These are phyloP conservation scores for Oncorhynchus nerka DNA, from an alignment of 2,113 vertebrate species.

Conservation along the genomic window DNA sequence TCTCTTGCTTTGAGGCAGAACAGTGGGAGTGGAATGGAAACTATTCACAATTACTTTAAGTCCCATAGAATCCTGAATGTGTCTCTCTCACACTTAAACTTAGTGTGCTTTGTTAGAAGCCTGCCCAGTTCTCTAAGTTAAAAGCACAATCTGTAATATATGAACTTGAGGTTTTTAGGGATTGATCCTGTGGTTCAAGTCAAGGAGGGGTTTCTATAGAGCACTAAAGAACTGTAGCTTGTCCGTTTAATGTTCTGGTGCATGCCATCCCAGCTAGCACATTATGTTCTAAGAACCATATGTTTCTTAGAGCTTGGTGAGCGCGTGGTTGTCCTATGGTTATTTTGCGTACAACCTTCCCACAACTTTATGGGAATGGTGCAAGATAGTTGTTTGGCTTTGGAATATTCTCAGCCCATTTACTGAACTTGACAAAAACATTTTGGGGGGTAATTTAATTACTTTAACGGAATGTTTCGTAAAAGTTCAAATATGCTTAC, in stretches of 20 bases:
- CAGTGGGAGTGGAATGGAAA: too few species aligned
- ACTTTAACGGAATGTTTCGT: too few species aligned
- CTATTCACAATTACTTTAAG: not conserved
- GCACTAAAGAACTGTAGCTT: not conserved
- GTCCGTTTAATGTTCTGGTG: not conserved
- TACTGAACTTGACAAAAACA: too few species aligned
- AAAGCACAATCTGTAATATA: slow-evolving; percentile 11
- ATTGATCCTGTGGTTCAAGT: slow-evolving; percentile 21
- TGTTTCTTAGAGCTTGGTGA: too few species aligned
- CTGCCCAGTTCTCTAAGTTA: not conserved
- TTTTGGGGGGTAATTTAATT: too few species aligned
- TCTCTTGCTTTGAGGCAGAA: not conserved
- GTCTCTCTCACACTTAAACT: not conserved
- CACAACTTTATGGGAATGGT: too few species aligned
- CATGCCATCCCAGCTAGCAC: not conserved
- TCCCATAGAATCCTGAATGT: not conserved
- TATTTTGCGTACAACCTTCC: too few species aligned
- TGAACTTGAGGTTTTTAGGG: not conserved
- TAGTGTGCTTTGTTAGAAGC: not conserved
- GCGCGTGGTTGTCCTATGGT: too few species aligned
- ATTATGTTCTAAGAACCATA: too few species aligned
- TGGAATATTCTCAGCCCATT: too few species aligned
- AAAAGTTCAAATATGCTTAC: too few species aligned
- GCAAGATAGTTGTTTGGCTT: too few species aligned
- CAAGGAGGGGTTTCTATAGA: not conserved